phyloP scores from a whole-genome alignment of 2,797 vertebrate genomes.

The Neosilurus hyrtlii region DNA sequence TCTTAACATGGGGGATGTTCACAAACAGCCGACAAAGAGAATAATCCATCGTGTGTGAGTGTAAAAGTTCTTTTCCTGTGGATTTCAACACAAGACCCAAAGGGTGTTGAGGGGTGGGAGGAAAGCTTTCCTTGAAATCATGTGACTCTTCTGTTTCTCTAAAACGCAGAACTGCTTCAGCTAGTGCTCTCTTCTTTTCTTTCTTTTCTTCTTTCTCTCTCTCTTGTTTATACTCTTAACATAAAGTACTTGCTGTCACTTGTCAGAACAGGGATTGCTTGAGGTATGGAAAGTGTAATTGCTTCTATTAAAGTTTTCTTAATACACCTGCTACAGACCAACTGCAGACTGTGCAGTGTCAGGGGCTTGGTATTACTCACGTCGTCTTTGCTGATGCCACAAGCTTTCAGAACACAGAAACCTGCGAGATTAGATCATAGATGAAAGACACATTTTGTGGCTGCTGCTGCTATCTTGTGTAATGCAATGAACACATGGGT shows the following conservation, averaged over 20 bases:
- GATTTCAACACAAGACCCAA: constrained; percentile 59
- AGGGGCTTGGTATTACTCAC: not conserved
- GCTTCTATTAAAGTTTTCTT: not conserved
- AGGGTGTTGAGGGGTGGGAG: constrained; percentile 52
- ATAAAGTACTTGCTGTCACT: not conserved
- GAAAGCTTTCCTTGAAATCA: constrained; percentile 73
- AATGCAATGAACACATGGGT: not conserved
- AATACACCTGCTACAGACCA: not conserved
- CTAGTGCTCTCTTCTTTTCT: constrained; percentile 22
- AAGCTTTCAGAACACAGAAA: not conserved
- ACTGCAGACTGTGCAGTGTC: not conserved
- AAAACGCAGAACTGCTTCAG: not conserved
- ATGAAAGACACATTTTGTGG: not conserved
- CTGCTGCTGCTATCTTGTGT: not conserved
- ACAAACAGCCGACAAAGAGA: constrained; percentile 61
- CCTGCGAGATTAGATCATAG: not conserved
- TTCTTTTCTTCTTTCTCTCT: constrained; percentile 42
- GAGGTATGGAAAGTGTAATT: not conserved
- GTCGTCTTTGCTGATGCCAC: not conserved
- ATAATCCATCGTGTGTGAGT: constrained; percentile 15
- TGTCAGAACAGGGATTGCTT: not conserved
- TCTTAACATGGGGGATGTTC: constrained; percentile 49
- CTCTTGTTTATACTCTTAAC: constrained; percentile 30
- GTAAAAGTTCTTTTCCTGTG: constrained; percentile 36
- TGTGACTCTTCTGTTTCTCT: constrained; percentile 61